Percentiles rank a stretch among this genome's conserved stretches.
phyloP scores from a whole-genome alignment of 64 coral and sea anemone genomes.

The Montipora cactus region DNA sequence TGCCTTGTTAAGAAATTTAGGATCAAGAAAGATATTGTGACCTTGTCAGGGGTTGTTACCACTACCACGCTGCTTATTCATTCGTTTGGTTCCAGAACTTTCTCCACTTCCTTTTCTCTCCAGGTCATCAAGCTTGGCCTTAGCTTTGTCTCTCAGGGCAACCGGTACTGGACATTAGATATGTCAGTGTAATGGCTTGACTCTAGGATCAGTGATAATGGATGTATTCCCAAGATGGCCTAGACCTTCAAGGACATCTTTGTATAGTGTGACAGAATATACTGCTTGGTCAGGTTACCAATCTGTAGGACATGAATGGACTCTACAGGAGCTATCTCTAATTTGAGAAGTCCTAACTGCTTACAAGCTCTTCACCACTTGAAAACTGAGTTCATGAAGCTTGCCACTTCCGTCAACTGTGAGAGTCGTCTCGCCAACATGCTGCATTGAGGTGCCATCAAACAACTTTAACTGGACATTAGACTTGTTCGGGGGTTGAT shows the following conservation, averaged over 20 bases:
- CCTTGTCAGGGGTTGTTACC: too few species aligned
- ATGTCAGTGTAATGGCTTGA: background rate
- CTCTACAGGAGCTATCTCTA: slow-evolving; percentile 36
- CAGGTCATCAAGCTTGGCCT: slow-evolving; percentile 26
- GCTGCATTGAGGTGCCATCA: slow-evolving; percentile 41
- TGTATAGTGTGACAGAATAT: slow-evolving; percentile 26
- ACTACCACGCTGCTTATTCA: too few species aligned
- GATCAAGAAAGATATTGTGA: too few species aligned
- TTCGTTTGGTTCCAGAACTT: background rate
- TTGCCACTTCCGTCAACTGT: slow-evolving; percentile 15
- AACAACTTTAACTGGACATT: slow-evolving; percentile 42
- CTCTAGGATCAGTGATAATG: slow-evolving; percentile 44
- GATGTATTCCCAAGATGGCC: slow-evolving; percentile 39
- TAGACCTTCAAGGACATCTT: slow-evolving; percentile 33
- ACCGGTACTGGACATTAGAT: background rate
- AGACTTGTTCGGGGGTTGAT: slow-evolving; percentile 9
- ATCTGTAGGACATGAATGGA: slow-evolving; percentile 3
- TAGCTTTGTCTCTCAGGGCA: slow-evolving; percentile 25
- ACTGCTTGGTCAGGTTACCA: slow-evolving; percentile 45
- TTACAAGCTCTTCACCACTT: slow-evolving; percentile 53
- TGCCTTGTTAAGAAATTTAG: too few species aligned
- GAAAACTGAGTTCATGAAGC: slow-evolving; percentile 8
- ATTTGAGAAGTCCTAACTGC: slow-evolving; percentile 53
- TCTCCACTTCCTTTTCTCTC: slow-evolving; percentile 8
- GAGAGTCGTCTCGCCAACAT: background rate